Conservation (phyloP, 2,888 invertebrate genomes). For the Phaedon cochleariae region DNA sequence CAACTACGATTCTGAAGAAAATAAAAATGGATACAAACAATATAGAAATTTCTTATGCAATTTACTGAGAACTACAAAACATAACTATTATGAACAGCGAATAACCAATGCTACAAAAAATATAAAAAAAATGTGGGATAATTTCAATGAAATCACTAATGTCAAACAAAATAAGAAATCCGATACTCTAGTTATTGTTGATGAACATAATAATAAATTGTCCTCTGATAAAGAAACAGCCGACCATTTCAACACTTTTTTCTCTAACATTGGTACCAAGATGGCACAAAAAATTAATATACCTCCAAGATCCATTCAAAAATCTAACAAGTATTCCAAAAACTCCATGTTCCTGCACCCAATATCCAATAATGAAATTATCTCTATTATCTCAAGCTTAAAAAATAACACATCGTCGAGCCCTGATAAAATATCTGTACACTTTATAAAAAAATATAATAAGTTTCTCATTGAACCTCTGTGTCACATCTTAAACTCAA, state of each 20-base stretch:
- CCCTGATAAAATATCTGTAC: not conserved
- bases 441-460: not conserved
- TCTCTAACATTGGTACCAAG: not conserved
- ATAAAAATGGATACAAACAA: not conserved
- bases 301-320: not conserved
- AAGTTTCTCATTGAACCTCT: not conserved
- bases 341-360: not conserved
- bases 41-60: not conserved
- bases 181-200: not conserved
- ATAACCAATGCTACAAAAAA: not conserved
- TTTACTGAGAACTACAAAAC: not conserved
- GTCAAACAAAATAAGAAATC: not conserved
- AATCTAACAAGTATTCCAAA: not conserved
- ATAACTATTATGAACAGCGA: not conserved
- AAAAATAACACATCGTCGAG: not conserved
- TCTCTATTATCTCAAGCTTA: not conserved
- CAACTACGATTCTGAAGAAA: not conserved
- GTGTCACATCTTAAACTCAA: not conserved
- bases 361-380: not conserved
- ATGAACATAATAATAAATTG: not conserved
- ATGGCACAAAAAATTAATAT: not conserved
- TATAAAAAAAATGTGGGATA: not conserved
- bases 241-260: not conserved
- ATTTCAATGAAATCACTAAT: conserved; percentile 3
- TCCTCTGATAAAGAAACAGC: not conserved